Conservation (phyloP, 2,113 vertebrate species). For the Herpailurus yagouaroundi region DNA sequence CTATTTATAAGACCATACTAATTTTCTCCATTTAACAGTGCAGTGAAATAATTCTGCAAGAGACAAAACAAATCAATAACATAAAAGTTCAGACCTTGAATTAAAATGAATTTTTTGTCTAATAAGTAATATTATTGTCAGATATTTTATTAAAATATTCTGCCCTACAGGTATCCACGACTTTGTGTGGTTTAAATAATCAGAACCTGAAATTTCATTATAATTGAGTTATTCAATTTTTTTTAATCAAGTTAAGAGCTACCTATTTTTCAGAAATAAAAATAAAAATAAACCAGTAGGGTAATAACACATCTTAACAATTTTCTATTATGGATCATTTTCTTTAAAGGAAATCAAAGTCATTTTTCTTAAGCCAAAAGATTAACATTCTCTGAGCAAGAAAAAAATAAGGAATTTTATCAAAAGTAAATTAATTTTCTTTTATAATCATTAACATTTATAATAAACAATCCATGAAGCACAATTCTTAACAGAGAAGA, state of each 20-base stretch:
- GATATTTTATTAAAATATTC: slow-evolving; percentile 46
- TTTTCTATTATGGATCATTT: slow-evolving; percentile 57
- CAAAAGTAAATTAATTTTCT: neutral
- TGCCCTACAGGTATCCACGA: slow-evolving; percentile 54
- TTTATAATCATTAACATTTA: neutral
- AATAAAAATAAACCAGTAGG: slow-evolving; percentile 61
- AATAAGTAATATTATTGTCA: slow-evolving; percentile 67
- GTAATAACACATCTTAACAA: slow-evolving; percentile 55
- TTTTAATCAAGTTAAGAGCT: slow-evolving; percentile 70
- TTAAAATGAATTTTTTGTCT: slow-evolving; percentile 77
- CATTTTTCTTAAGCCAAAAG: neutral
- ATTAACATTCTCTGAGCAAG: neutral
- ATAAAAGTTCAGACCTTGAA: slow-evolving; percentile 81
- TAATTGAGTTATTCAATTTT: slow-evolving; percentile 66
- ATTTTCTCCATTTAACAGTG: slow-evolving; percentile 78
- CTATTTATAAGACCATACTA: slow-evolving; percentile 77
- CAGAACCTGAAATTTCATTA: slow-evolving; percentile 64
- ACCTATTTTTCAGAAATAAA: slow-evolving; percentile 56
- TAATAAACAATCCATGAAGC: neutral
- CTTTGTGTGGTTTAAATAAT: slow-evolving; percentile 57
- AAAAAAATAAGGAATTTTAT: neutral
- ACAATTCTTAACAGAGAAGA: neutral
- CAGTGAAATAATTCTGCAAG: slow-evolving; percentile 73
- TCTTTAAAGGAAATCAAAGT: neutral
- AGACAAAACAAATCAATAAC: slow-evolving; percentile 75